A percentile compares a stretch with the other conserved stretches of the same genome.
Conservation (phyloP, 35 echinoderm and acorn worm species). For the Apostichopus japonicus region DNA sequence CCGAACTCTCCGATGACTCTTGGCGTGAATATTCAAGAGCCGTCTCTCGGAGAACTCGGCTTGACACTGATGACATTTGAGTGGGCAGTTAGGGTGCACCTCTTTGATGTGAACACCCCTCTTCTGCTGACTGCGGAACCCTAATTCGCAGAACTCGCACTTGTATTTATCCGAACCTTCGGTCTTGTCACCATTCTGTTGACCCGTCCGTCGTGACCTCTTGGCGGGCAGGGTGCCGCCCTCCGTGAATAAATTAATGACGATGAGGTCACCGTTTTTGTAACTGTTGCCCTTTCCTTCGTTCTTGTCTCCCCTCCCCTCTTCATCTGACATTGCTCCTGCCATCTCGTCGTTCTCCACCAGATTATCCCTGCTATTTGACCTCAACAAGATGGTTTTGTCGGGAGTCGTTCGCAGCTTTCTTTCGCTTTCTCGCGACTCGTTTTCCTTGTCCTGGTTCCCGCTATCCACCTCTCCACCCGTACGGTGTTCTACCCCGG, state of each 20-base stretch:
- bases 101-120: slow-evolving; percentile 27
- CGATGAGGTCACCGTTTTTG: slow-evolving; percentile 51
- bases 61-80: slow-evolving; percentile 38
- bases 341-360: neutral
- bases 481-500: too few relatives aligned
- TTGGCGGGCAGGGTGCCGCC: neutral
- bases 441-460: slow-evolving; percentile 42
- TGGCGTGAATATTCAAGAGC: slow-evolving; percentile 6
- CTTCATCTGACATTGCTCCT: neutral
- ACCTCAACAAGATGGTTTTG: neutral
- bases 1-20: neutral
- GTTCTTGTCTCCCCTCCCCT: neutral
- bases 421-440: neutral
- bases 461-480: neutral
- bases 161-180: neutral
- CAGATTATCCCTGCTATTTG: neutral
- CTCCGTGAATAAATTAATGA: slow-evolving; percentile 56
- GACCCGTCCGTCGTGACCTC: neutral
- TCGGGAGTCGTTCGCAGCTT: neutral
- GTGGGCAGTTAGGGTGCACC: neutral
- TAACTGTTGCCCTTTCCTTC: neutral
- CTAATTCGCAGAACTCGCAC: slow-evolving; percentile 36
- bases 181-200: neutral
- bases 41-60: slow-evolving; percentile 4
- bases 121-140: slow-evolving; percentile 16